These are phyloP conservation scores for Tragelaphus imberbis DNA, from an alignment of 2,113 vertebrate genomes.

Conservation along the genomic window DNA sequence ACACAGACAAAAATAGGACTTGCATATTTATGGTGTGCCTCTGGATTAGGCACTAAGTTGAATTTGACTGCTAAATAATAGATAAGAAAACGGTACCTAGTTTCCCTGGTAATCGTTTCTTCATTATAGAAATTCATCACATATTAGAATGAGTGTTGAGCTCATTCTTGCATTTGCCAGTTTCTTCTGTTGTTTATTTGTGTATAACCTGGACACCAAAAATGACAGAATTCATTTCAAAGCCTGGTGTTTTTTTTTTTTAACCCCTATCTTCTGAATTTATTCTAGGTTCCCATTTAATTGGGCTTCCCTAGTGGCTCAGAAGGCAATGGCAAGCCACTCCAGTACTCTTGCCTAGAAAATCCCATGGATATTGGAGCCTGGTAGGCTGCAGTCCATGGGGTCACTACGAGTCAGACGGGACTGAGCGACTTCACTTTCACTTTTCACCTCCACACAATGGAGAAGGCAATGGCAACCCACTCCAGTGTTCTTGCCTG, in stretches of 20 bases:
- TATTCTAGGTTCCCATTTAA: background rate
- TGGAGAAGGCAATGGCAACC: too few relatives aligned
- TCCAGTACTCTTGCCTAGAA: too few relatives aligned
- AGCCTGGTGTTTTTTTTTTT: background rate
- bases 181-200: background rate
- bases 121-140: background rate
- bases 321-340: too few relatives aligned
- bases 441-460: too few relatives aligned
- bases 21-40: background rate
- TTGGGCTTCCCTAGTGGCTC: background rate
- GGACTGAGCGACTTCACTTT: too few relatives aligned
- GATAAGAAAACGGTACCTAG: background rate
- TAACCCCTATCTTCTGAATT: background rate
- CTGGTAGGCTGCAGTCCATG: too few relatives aligned
- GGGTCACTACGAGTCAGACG: too few relatives aligned
- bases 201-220: background rate
- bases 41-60: background rate
- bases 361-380: too few relatives aligned
- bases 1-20: background rate
- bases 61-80: background rate
- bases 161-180: conserved; percentile 1
- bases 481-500: too few relatives aligned
- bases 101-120: background rate
- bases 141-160: background rate
- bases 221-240: background rate